phyloP scores from a whole-genome alignment of 2,797 vertebrate species.

The Garrulus glandarius region DNA sequence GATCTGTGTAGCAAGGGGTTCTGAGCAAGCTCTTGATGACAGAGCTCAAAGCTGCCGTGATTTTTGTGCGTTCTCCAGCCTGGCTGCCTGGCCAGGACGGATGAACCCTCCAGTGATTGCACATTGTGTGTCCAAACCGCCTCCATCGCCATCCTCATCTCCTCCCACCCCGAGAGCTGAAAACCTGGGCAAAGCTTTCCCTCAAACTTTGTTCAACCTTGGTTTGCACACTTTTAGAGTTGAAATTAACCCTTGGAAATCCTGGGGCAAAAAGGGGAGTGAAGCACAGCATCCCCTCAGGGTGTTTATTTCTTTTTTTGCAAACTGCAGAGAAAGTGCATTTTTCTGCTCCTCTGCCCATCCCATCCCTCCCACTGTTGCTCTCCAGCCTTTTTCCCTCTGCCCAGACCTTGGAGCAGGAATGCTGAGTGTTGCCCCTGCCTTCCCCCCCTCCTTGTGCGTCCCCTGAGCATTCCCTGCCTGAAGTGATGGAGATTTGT shows the following conservation, averaged over 20 bases:
- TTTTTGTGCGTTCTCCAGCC: background rate
- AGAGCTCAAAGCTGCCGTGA: background rate
- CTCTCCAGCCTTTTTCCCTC: background rate
- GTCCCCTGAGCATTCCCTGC: background rate
- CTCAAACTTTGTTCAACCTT: constrained; percentile 44
- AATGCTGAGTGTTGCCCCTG: background rate
- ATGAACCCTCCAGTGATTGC: background rate
- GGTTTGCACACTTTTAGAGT: background rate
- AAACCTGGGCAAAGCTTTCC: constrained; percentile 54
- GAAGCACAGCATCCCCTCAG: rapidly evolving
- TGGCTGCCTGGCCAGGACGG: background rate
- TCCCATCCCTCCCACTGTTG: background rate
- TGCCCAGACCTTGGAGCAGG: background rate
- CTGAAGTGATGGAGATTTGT: background rate
- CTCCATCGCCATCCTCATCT: constrained; percentile 15
- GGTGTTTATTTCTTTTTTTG: background rate
- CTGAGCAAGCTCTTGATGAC: constrained; percentile 14
- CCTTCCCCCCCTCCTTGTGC: background rate
- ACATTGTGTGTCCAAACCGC: background rate
- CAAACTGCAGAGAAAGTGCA: background rate
- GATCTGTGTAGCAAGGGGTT: background rate
- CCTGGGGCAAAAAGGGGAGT: background rate
- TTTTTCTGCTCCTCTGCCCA: background rate
- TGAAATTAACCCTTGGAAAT: background rate
- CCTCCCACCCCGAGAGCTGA: background rate